Evolutionary conservation across 2,113 vertebrate species (phyloP), one percentile per base, ranked within the genome.

Genomic region (Solenodon paradoxus): DNA sequence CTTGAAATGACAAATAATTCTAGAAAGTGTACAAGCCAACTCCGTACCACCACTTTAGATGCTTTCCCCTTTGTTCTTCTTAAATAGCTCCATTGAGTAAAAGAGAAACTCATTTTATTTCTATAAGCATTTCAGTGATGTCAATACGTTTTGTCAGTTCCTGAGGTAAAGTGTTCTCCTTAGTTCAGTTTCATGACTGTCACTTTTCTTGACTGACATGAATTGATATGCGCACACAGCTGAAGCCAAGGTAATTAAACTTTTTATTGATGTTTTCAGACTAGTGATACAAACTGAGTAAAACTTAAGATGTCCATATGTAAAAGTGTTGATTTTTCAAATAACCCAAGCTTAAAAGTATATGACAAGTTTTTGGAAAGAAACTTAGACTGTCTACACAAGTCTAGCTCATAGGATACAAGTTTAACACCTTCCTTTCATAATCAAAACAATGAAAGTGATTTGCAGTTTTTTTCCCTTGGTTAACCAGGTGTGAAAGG

Each of bases 311-410:
- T 28, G 59, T 22, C 5, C 24, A n/a, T n/a, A n/a, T 85, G 74
- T 90, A 71, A n/a, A 20, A 64, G 59, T 90, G 28, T 57, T 92
- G 87, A 59, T 61, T 83, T 66, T 74, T 55, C 30, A 59, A 69
- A 88, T 92, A 85, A 88, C 61, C 20, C 61, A 94, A 93, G 91
- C 40, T 88, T 91, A 38, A 92, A 93, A 92, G 42, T 81, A 49
- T 63, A 86, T 68, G 59, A 26, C 61, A 72, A 45, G 61, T 3
- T 74, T n/a, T 88, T 74, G 66, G 78, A 72, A 92, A 88, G 47
- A 90, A 63, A 49, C 53, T 80, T 81, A 71, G 35, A 85, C 84
- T 71, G 42, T 88, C 40, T 86, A 57, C 45, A 59, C 16, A 95
- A 59, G 20, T 69, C 28, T 83, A 74, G 24, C 45, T 55, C 47